A percentile compares a stretch with the other conserved stretches of the same genome.
These are phyloP conservation scores for Calosoma granatense DNA, from an alignment of 1,140 invertebrate species.

Conservation along the genomic window DNA sequence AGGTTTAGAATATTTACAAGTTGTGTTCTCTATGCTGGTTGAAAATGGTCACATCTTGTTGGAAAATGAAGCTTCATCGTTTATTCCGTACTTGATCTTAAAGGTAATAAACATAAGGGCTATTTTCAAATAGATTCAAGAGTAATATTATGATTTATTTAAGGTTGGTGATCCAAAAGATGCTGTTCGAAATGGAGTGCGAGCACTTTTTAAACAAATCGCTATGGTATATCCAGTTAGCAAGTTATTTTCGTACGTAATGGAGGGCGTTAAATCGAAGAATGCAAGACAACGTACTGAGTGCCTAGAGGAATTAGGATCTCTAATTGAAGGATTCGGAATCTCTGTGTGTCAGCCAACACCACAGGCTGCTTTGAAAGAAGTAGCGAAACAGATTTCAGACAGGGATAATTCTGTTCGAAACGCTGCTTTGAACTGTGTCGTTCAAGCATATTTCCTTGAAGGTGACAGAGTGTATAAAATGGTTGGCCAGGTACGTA, in stretches of 20 bases:
- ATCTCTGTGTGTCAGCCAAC: conserved; percentile 73
- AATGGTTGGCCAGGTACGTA: conserved; percentile 73
- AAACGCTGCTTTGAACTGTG: conserved; percentile 89
- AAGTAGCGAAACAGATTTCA: conserved; percentile 88
- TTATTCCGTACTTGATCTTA: conserved; percentile 86
- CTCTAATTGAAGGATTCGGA: conserved; percentile 78
- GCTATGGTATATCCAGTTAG: conserved; percentile 77
- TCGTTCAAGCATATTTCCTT: conserved; percentile 82
- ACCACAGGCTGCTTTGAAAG: conserved; percentile 70
- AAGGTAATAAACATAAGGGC: conserved; percentile 71
- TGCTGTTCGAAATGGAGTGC: conserved; percentile 78
- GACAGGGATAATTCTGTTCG: conserved; percentile 94
- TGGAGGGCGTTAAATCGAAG: conserved; percentile 94
- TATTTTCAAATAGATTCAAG: too few species aligned
- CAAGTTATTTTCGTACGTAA: conserved; percentile 79
- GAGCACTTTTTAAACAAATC: conserved; percentile 75
- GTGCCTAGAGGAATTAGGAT: conserved; percentile 84
- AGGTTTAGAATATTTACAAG: conserved; percentile 82
- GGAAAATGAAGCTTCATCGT: conserved; percentile 85
- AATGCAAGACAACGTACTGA: conserved; percentile 93
- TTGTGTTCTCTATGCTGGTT: conserved; percentile 70
- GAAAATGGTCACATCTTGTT: conserved; percentile 74
- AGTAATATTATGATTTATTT: conserved; percentile 2
- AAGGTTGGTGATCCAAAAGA: conserved; percentile 95
- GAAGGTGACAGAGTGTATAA: conserved; percentile 88